Evolutionary conservation across 2,888 invertebrate genomes (phyloP), one percentile per base, ranked within the genome.

Genomic region (Dryobota labecula): DNA sequence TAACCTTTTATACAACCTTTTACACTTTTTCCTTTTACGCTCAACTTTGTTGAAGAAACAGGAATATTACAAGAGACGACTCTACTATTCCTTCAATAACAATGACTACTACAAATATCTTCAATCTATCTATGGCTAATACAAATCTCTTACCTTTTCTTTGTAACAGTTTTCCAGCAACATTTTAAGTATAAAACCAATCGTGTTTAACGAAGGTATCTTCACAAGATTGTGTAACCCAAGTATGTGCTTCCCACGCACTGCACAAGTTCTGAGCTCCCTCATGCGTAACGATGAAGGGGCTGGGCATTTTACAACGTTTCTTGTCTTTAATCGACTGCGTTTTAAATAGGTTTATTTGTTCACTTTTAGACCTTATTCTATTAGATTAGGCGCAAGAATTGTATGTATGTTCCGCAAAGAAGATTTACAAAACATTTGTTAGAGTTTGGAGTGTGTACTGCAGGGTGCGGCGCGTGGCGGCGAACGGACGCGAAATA

Each of bases 241-340:
- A 93, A 95, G 94, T 92, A 92, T 94, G 94, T 94, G 93, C 92
- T 95, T 95, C 95, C 95, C 95, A 96, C 95, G 95, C 94, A 92
- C 90, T 88, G 91, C 90, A 90, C 90, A 90, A 90, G 91, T 86
- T 86, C 87, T 76, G 84, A 78, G 85, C 85, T 91, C 92, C 92
- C 89, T 92, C 91, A 91, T 93, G 92, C 95, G 94, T 95, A 92
- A 94, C 94, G 91, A 85, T 87, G 84, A 90, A 92, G 94, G 95
- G 96, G 95, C 95, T 93, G 93, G 92, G 89, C 90, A 91, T 93
- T 93, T 92, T 92, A 92, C 92, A 91, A 91, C 90, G 89, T 90
- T 89, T 90, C 93, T 92, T 91, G 92, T 88, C 89, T 91, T 88
- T 87, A 90, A 90, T 90, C 87, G 87, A 90, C 88, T 91, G 87